Conservation (phyloP, 2,113 vertebrate species). For the Microtus ochrogaster region DNA sequence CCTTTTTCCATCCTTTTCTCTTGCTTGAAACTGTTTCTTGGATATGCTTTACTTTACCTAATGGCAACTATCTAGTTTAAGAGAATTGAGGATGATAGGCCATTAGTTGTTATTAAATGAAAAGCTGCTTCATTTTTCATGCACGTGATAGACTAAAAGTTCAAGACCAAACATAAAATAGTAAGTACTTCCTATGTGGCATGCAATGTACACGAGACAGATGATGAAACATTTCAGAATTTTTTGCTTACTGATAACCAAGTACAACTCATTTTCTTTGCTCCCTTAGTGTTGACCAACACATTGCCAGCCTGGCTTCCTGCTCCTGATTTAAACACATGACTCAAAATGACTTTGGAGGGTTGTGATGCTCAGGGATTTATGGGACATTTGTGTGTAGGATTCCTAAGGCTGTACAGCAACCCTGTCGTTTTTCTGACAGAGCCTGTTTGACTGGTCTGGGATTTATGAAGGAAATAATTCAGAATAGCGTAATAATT, state of each 20-base stretch:
- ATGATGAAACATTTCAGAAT: background rate
- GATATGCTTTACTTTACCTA: background rate
- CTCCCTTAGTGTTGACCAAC: constrained; percentile 75
- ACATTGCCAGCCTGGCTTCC: constrained; percentile 77
- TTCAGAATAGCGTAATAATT: constrained; percentile 88
- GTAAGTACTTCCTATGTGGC: constrained; percentile 63
- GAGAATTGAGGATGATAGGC: background rate
- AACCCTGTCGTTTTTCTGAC: constrained; percentile 85
- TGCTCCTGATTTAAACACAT: constrained; percentile 85
- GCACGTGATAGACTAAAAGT: constrained; percentile 30
- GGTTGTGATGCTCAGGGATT: constrained; percentile 81
- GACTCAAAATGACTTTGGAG: constrained; percentile 84
- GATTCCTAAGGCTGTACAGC: constrained; percentile 78
- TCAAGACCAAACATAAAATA: background rate
- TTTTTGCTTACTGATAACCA: constrained; percentile 72
- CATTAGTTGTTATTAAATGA: constrained; percentile 12
- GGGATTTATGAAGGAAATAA: constrained; percentile 89
- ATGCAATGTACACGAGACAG: constrained; percentile 70
- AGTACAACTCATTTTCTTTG: constrained; percentile 84
- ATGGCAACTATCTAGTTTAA: constrained; percentile 22
- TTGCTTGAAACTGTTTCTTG: constrained; percentile 29
- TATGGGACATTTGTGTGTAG: constrained; percentile 80
- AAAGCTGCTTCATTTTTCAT: background rate
- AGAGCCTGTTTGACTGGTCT: constrained; percentile 84
- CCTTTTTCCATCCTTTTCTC: background rate